Conservation (phyloP, 2,113 vertebrate species). For the Labeo catla region DNA sequence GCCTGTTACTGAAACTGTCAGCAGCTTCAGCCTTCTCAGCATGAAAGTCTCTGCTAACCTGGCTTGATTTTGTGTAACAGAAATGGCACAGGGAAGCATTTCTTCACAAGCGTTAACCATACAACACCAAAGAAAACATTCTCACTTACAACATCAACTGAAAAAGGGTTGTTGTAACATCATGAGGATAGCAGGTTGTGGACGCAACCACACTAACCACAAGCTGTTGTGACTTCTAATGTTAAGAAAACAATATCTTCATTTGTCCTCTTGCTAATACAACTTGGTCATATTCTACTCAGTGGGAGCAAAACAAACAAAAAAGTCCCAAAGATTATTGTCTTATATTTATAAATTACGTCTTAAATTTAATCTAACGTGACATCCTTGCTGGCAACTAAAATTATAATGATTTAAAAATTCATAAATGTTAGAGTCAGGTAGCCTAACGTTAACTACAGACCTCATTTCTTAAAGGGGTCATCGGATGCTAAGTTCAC, state of each 20-base stretch:
- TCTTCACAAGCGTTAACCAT: background rate
- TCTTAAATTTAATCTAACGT: no score
- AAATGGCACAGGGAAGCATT: background rate
- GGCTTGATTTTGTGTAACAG: background rate
- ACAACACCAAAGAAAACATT: background rate
- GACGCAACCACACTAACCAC: background rate
- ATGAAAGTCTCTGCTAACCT: background rate
- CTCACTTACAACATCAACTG: background rate
- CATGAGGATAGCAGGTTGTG: background rate
- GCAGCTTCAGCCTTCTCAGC: background rate
- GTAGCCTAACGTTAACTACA: no score
- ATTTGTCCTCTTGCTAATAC: background rate
- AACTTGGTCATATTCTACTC: no score
- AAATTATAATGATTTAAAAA: no score
- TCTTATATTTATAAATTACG: no score
- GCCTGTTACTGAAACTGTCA: no score
- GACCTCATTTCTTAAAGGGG: no score
- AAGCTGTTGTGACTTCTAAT: background rate
- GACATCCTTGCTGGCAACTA: no score
- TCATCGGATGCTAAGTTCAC: no score
- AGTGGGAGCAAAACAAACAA: no score
- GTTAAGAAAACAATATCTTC: background rate
- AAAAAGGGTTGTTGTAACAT: background rate
- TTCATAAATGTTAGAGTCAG: no score
- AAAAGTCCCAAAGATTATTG: no score